Evolutionary conservation across 2,797 vertebrate genomes (phyloP), one percentile per base, ranked within the genome.

Genomic region (Sebastes oblongus): DNA sequence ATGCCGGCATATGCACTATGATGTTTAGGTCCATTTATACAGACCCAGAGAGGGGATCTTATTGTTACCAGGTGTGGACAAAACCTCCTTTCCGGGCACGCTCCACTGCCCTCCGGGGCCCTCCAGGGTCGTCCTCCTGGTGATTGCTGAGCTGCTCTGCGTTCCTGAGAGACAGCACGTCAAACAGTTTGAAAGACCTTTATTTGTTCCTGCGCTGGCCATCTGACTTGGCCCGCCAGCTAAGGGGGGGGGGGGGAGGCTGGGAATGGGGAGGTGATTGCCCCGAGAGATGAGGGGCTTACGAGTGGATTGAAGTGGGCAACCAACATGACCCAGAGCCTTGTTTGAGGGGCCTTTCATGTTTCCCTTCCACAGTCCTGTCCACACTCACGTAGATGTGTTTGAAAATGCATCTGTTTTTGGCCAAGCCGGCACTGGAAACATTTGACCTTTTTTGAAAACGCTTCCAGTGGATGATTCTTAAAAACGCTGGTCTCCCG

Each of bases 151-250:
- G 74, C 80, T 79, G 66, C 77, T 70, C 10, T 18, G 36, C 25
- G 71, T 82, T 86, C 78, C 81, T 68, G 34, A 83, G 83, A 87
- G 80, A 88, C 80, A 71, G 75, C 77, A 78, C 50, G n/a, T 90
- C 83, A 84, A 71, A 84, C 64, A 52, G 50, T 82, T 83, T 72
- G 24, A 83, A 87, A 89, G 73, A 42, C 69, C 78, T 80, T 81
- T 86, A 65, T 88, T 89, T 90, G 82, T 84, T 80, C 82, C 82
- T 62, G 62, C 30, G 64, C 64, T 78, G 74, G 64, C 56, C 2
- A 54, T 54, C 36, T 68, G 73, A 81, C 60, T 73, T 36, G 20
- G 46, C 54, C 46, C 14, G 9, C 78, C 22, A 36, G 46, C 75
- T 39, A 55, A 84, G 16, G 6, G 42, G 11, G 34, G 22, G 22